Evolutionary conservation across 64 coral and sea anemone genomes (phyloP), one percentile per base, ranked within the genome.

Genomic region (Catalaphyllia jardinei): DNA sequence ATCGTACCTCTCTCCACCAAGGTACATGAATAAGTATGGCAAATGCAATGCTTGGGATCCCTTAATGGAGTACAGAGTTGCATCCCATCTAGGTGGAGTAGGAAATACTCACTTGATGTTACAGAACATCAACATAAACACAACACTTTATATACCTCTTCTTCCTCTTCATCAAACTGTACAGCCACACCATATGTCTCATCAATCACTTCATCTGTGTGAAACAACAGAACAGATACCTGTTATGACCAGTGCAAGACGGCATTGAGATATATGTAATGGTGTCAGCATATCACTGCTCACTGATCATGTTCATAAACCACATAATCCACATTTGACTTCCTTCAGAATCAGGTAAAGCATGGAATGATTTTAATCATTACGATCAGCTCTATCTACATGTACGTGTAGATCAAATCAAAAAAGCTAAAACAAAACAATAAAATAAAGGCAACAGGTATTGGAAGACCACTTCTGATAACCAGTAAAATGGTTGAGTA

Each of bases 111-210:
- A 20, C 62, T 24, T 20, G 24, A 65, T 18, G 2, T 20, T 7
- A 19, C 62, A n/a, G 18, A 65, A 65, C 15, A 19, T 65, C 24
- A 65, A 9, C 0, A 4, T 19, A n/a, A 3, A 24, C 24, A 18
- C 17, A 30, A 6, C 13, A 18, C 30, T 31, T 25, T 25, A 29
- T 13, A 16, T 90, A 93, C 95, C 88, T 95, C 97, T 75, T 99
- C 97, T 39, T 99, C 97, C 64, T 99, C 97, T 52, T 99, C 97
- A 81, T 99, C 97, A 99, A 99, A 99, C 62, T 99, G 97, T 8
- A 99, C 97, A 81, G 97, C 97, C 52, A 99, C 97, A 72, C 97
- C 97, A 93, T 99, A 99, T 5, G 97, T 99, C 79, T 99, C 97
- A 82, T 99, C 97, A 80, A 99, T 99, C 16, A 99, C 86, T 76